A percentile compares a stretch with the other conserved stretches of the same genome.
Conservation (phyloP, 2,113 vertebrate species). For the Callionymus lyra region DNA sequence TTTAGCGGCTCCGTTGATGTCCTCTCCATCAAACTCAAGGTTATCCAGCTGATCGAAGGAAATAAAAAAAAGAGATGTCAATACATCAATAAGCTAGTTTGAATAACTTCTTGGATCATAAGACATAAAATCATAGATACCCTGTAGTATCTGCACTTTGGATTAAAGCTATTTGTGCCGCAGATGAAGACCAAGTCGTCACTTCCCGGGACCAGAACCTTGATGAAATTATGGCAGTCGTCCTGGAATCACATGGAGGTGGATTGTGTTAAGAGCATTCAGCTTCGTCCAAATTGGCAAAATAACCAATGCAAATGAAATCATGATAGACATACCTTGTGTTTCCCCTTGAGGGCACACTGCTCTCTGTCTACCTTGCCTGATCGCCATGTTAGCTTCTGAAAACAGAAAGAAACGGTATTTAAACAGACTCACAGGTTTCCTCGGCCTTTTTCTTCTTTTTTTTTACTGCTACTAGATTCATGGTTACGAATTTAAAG, state of each 20-base stretch:
- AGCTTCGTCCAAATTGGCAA: neutral
- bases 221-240: slow-evolving; percentile 98
- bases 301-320: neutral
- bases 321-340: slow-evolving; percentile 73
- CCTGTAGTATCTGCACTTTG: slow-evolving; percentile 96
- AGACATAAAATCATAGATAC: slow-evolving; percentile 61
- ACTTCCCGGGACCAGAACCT: slow-evolving; percentile 95
- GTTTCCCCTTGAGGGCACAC: slow-evolving; percentile 96
- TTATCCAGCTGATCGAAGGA: slow-evolving; percentile 82
- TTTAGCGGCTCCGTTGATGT: slow-evolving; percentile 95
- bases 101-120: neutral
- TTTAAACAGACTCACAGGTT: too few relatives aligned
- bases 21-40: slow-evolving; percentile 96
- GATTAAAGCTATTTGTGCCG: slow-evolving; percentile 95
- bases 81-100: neutral
- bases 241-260: slow-evolving; percentile 68
- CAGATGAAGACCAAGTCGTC: slow-evolving; percentile 97
- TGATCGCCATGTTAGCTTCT: slow-evolving; percentile 96
- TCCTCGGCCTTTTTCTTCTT: too few relatives aligned
- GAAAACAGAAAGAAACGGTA: slow-evolving; percentile 25
- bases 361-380: slow-evolving; percentile 86
- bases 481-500: neutral
- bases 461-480: too few relatives aligned
- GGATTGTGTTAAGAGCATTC: neutral
- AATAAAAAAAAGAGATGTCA: too few relatives aligned